Percentiles rank a stretch among this genome's conserved stretches.
phyloP scores from a whole-genome alignment of 2,113 vertebrate genomes.

The Tragulus kanchil region DNA sequence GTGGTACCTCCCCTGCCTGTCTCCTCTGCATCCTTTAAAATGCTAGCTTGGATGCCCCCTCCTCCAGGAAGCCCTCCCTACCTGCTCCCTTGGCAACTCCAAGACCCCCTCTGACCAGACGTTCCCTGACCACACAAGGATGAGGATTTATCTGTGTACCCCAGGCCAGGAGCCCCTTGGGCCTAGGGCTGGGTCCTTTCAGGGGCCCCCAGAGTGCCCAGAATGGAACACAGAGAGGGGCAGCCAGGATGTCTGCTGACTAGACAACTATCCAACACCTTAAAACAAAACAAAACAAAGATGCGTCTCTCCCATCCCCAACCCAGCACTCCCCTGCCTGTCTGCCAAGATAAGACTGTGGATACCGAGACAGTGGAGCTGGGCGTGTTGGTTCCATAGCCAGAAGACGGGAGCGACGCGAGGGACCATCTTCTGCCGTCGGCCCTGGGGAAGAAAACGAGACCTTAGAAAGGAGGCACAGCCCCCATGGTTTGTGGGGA shows the following conservation, averaged over 20 bases:
- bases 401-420: conserved; percentile 97
- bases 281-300: neutral
- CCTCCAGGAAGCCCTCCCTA: neutral
- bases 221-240: neutral
- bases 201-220: neutral
- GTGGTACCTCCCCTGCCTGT: neutral
- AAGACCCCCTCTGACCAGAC: neutral
- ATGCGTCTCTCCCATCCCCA: neutral
- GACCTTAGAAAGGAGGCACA: neutral
- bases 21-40: conserved; percentile 7
- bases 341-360: neutral
- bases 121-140: neutral
- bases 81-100: neutral
- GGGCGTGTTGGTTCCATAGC: conserved; percentile 98
- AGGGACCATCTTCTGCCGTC: conserved; percentile 99
- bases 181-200: neutral
- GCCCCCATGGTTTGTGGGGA: neutral
- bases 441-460: conserved; percentile 87
- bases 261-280: neutral
- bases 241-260: neutral
- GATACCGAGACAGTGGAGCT: conserved; percentile 97
- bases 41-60: neutral
- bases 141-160: neutral
- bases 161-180: neutral
- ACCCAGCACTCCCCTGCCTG: neutral